Evolutionary conservation across 2,888 invertebrate species (phyloP), one percentile per base, ranked within the genome.

Genomic region (Chironomus riparius): DNA sequence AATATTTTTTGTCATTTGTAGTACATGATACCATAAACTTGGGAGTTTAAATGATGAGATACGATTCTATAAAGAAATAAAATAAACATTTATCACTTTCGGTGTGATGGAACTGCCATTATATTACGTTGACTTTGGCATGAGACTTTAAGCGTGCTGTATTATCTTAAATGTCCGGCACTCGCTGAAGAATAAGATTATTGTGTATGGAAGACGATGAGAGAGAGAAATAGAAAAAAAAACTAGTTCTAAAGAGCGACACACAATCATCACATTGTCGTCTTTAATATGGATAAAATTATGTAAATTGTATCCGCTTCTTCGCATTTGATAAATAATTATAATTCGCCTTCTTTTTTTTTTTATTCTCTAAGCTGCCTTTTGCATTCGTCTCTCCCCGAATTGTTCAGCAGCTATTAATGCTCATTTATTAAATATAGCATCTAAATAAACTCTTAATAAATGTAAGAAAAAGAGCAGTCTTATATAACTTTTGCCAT

Each of bases 301-400:
- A 74, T 74, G 74, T 65, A 74, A 74, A 74, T 74, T 38, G 22
- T 65, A 74, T 74, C 74, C 74, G 74, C 74, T 74, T 74, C 74
- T 74, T 74, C 74, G 48, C 24, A 65, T 72, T 61, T 65, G 62
- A 74, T 74, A 74, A 74, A 74, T 74, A 74, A 74, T 74, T 74
- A 74, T 74, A 74, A 74, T 68, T 74, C 62, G 68, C 47, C 15
- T 68, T 68, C 61, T 68, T 65, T 74, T 38, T 73, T 65, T 21
- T 2, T 24, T 24, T 4, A 24, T 24, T 18, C 65, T 24, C n/a
- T 56, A 56, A 65, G 24, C 21, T 22, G 21, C 24, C 24, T 65
- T 65, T 65, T 24, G 65, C 65, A 21, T 24, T 56, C 15, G 18
- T 18, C 18, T 18, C 18, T n/a, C 56, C n/a, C 18, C 15, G 7